Evolutionary conservation across 1,140 invertebrate genomes (phyloP).

Genomic region (Microvelia longipes): DNA sequence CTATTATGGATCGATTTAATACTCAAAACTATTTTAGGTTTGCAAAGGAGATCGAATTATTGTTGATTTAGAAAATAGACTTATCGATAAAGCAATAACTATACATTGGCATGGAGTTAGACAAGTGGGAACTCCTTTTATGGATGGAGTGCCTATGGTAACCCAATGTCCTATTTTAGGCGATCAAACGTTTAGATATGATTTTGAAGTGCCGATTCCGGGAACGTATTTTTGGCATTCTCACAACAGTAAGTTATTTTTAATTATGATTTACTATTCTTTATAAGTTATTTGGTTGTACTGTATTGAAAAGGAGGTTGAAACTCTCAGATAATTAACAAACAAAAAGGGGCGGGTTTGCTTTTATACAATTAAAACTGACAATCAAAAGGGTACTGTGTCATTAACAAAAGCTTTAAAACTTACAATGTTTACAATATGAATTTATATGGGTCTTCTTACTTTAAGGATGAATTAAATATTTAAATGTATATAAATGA

Average conservation of each 20-base stretch:
- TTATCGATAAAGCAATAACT: conserved; percentile 33
- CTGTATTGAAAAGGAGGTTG: too few relatives aligned
- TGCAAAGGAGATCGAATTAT: conserved; percentile 40
- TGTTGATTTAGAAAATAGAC: conserved; percentile 40
- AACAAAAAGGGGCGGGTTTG: too few relatives aligned
- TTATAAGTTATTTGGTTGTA: too few relatives aligned
- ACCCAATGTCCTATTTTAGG: conserved; percentile 52
- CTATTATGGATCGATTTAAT: conserved; percentile 69
- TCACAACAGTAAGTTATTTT: conserved; percentile 42
- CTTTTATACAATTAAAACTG: too few relatives aligned
- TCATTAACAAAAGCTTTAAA: too few relatives aligned
- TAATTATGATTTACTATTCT: too few relatives aligned
- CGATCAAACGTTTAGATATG: conserved; percentile 40
- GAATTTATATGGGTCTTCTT: too few relatives aligned
- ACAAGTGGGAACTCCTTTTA: conserved; percentile 33
- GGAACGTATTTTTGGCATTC: conserved; percentile 54
- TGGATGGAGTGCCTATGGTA: conserved; percentile 52
- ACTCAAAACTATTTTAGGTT: conserved; percentile 47
- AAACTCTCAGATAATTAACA: too few relatives aligned
- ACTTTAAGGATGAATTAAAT: too few relatives aligned
- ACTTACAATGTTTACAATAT: too few relatives aligned
- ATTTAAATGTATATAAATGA: too few relatives aligned
- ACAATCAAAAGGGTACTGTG: too few relatives aligned
- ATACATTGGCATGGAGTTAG: conserved; percentile 38
- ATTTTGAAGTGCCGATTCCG: conserved; percentile 30